Evolutionary conservation across 2,888 invertebrate genomes (phyloP), one percentile per base, ranked within the genome.

Genomic region (Drosophila ochracea): DNA sequence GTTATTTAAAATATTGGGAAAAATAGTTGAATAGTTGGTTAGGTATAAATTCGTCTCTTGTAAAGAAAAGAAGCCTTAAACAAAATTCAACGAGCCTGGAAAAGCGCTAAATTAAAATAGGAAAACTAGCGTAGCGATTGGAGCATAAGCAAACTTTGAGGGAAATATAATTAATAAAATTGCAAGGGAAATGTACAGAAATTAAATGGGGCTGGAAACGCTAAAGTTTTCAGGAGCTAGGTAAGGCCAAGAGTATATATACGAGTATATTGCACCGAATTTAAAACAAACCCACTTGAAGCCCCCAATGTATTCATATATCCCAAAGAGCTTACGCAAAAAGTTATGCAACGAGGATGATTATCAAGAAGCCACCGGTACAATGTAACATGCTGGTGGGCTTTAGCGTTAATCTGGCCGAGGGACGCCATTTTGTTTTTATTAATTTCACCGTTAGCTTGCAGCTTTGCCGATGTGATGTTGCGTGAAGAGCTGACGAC

Each of bases 351-450:
- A 47, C 25, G 47, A 25, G 16, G 47, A 13, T 25, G 47, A 47
- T 25, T 47, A 16, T 25, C 16, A 4, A 2, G 47, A 52, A 49
- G 31, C 31, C 30, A 31, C 39, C 71, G 60, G 66, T 58, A 55
- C 21, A 54, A 59, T 47, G 54, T 73, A 68, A 63, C 55, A 67
- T 53, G 58, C 69, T 63, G 70, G 66, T 70, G 70, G 65, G 64
- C 37, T 77, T 71, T 47, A 55, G 43, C 50, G 70, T 49, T 70
- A 81, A 84, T 73, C 73, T 73, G 53, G 71, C 52, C 68, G 33
- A 33, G n/a, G 41, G 54, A 30, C 37, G 65, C 54, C 71, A 81
- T 87, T 82, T 80, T 68, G 63, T 67, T 81, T 72, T 57, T 76
- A 62, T 68, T 69, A 68, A 73, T 69, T 67, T 57, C 28, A 35